Conservation (phyloP, 2,888 invertebrate genomes). For the Chromoteleia sp. region DNA sequence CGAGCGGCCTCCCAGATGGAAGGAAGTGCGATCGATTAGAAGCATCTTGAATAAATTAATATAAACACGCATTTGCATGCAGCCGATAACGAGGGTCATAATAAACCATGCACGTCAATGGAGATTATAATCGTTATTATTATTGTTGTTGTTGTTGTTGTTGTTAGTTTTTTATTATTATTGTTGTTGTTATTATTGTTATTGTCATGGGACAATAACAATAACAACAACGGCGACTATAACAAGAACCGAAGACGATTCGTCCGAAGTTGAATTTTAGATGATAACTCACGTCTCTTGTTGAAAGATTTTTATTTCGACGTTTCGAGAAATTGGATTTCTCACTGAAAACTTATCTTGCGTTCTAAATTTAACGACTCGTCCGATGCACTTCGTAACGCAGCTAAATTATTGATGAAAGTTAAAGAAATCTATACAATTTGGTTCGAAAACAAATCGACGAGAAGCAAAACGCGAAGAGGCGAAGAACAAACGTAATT, state of each 20-base stretch:
- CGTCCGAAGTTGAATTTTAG: constrained; percentile 7
- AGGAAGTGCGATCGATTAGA: constrained; percentile 58
- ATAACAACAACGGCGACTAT: too few relatives aligned
- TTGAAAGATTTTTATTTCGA: background rate
- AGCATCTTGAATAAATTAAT: constrained; percentile 56
- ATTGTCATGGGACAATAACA: too few relatives aligned
- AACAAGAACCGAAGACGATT: constrained; percentile 22
- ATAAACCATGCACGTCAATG: constrained; percentile 28
- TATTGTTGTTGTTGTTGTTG: constrained; percentile 18
- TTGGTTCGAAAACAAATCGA: too few relatives aligned
- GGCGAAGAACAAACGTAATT: too few relatives aligned
- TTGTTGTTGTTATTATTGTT: constrained; percentile 19
- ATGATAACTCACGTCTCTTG: constrained; percentile 4
- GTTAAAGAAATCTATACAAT: too few relatives aligned
- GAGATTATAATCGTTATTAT: constrained; percentile 43
- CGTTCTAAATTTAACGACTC: too few relatives aligned
- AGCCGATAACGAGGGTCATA: constrained; percentile 34
- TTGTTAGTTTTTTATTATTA: too few relatives aligned
- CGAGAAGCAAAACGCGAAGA: too few relatives aligned
- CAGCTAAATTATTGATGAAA: too few relatives aligned
- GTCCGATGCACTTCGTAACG: too few relatives aligned
- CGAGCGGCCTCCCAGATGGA: constrained; percentile 18
- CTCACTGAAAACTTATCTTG: background rate
- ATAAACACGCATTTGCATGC: constrained; percentile 26
- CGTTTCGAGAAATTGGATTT: background rate